These are phyloP conservation scores for Pseudomyrmex dendroicus DNA, from an alignment of 1,140 invertebrate species.

Conservation along the genomic window DNA sequence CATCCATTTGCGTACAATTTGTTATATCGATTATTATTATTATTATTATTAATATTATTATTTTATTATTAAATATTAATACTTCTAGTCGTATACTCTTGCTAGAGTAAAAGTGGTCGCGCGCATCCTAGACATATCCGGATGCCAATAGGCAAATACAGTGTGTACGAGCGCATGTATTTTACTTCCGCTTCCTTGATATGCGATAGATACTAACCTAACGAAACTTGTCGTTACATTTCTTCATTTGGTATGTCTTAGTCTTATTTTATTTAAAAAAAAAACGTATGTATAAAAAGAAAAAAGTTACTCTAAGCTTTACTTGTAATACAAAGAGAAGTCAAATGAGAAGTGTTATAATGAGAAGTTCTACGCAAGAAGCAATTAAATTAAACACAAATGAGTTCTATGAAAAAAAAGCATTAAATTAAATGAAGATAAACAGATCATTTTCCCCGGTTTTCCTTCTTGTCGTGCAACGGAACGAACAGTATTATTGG, in stretches of 20 bases:
- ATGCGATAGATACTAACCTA: slow-evolving; percentile 82
- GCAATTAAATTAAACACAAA: slow-evolving; percentile 53
- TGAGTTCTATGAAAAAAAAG: slow-evolving; percentile 64
- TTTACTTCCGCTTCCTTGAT: slow-evolving; percentile 80
- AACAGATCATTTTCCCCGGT: slow-evolving; percentile 75
- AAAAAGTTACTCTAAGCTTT: slow-evolving; percentile 58
- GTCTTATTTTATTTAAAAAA: slow-evolving; percentile 81
- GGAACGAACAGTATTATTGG: too few relatives aligned
- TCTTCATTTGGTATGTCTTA: slow-evolving; percentile 85
- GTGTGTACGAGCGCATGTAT: slow-evolving; percentile 80
- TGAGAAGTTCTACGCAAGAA: too few relatives aligned
- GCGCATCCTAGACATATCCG: slow-evolving; percentile 75
- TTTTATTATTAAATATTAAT: slow-evolving; percentile 84
- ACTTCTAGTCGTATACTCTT: slow-evolving; percentile 85
- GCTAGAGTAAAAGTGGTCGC: slow-evolving; percentile 84
- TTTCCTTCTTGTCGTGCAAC: slow-evolving; percentile 12
- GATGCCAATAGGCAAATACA: slow-evolving; percentile 82
- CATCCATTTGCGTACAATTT: slow-evolving; percentile 79
- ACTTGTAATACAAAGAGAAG: slow-evolving; percentile 71
- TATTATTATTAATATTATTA: slow-evolving; percentile 50
- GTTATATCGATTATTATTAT: background rate
- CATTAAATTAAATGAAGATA: slow-evolving; percentile 77
- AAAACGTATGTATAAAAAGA: slow-evolving; percentile 29
- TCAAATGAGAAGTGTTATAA: slow-evolving; percentile 59
- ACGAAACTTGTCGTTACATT: slow-evolving; percentile 82